Base-by-base conservation (phyloP, 2,797 vertebrate species). In the Bradypus variegatus region DNA sequence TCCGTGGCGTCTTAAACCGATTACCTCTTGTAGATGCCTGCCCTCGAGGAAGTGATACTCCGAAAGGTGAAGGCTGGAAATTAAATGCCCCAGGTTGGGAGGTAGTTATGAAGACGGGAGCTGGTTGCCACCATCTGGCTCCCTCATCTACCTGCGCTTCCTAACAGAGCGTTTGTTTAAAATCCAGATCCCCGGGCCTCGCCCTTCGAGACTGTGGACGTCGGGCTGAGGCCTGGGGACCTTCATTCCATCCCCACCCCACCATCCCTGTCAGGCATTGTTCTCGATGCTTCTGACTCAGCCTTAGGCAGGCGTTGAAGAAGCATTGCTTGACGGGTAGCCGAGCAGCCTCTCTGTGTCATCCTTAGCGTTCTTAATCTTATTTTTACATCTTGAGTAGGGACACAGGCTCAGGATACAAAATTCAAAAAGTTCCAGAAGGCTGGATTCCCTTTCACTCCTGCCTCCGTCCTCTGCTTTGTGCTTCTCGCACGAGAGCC, bases 1-100 rank as follows among this genome's bases (percentile, higher is more conserved):
- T 50, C 14, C 12, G 67, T 91, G 86, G 60, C 8, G 0, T 65
- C 36, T n/a, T 50, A 33, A 88, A 41, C 83, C 14, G 29, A 3
- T 82, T 64, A 11, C 45, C 86, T 92, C 53, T 50, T 13, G 6
- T 3, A 67, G 65, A 55, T 53, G n/a, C 80, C 58, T 79, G 91
- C 88, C 91, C 87, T 95, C 31, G 1, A 93, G 90, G 93, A 79
- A 93, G 33, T 2, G 58, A 90, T 55, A 86, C 55, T 62, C 13
- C 48, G 8, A 65, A 23, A 6, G 19, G 18, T 6, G 50, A 36
- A 6, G 7, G 23, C 62, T 69, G 36, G 67, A 84, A 58, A 73
- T 33, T 6, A 67, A 62, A 29, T 1, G 13, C 27, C 25, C 58
- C 15, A n/a, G 5, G 62, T 33, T 53, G 55, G 53, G 41, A 65